phyloP scores from a whole-genome alignment of 2,113 vertebrate genomes.

The Dromiciops gliroides region DNA sequence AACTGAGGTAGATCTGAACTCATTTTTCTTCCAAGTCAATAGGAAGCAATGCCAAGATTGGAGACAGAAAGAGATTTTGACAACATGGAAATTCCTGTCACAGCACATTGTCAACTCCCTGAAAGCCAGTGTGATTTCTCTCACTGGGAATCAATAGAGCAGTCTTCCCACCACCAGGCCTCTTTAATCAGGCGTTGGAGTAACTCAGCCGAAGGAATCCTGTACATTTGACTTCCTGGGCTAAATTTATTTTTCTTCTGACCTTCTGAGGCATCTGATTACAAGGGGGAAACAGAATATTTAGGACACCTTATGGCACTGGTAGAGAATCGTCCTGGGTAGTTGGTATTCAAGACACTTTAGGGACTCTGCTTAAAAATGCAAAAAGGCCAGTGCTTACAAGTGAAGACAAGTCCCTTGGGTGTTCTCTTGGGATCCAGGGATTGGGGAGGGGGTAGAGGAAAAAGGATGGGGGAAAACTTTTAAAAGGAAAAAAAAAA shows the following conservation, averaged over 20 bases:
- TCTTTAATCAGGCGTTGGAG: conserved; percentile 67
- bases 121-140: conserved; percentile 46
- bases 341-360: conserved; percentile 26
- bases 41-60: conserved; percentile 66
- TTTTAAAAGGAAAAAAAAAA: background rate
- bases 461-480: conserved; percentile 37
- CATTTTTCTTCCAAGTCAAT: conserved; percentile 58
- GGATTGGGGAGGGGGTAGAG: conserved; percentile 41
- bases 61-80: conserved; percentile 61
- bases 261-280: conserved; percentile 57
- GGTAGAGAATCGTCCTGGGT: background rate
- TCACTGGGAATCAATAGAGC: conserved; percentile 67
- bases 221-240: conserved; percentile 21
- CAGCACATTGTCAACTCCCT: conserved; percentile 45
- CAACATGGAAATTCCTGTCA: conserved; percentile 64
- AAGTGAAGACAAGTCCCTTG: conserved; percentile 29
- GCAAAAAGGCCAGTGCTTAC: background rate
- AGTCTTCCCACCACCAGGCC: conserved; percentile 3
- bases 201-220: conserved; percentile 55
- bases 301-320: conserved; percentile 31
- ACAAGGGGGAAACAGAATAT: conserved; percentile 44
- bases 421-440: conserved; percentile 43
- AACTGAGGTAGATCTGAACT: conserved; percentile 58
- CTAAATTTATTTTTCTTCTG: conserved; percentile 70
- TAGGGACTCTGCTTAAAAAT: conserved; percentile 39